A percentile compares a stretch with the other conserved stretches of the same genome.
Evolutionary conservation across 2,113 vertebrate genomes (phyloP).

Genomic region (Pollimyrus isidori): DNA sequence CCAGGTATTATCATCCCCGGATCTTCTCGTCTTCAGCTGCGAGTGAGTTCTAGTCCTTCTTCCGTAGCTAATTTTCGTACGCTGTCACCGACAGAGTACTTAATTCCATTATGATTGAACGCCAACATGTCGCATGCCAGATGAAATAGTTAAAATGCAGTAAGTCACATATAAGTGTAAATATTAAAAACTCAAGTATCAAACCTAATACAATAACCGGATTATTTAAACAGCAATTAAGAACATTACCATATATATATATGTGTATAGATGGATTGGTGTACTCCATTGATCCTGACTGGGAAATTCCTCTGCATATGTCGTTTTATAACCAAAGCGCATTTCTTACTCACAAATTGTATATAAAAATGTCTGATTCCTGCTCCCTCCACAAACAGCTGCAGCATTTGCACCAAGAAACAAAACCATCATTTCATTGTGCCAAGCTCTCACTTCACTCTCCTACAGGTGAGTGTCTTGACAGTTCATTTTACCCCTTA

Average conservation of each 20-base stretch:
- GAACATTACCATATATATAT: too few species aligned
- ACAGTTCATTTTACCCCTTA: constrained; percentile 17
- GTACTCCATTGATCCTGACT: neutral
- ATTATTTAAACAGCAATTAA: neutral
- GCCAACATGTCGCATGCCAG: neutral
- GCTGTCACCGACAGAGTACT: neutral
- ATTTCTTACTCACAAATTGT: neutral
- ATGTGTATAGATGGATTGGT: neutral
- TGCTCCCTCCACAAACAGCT: constrained; percentile 53
- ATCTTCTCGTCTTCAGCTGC: constrained; percentile 87
- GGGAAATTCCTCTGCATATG: neutral
- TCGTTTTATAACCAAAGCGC: neutral
- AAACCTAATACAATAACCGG: neutral
- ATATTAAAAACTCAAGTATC: neutral
- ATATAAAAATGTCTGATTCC: neutral
- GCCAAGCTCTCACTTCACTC: constrained; percentile 72
- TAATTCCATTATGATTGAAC: neutral
- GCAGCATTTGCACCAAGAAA: constrained; percentile 94
- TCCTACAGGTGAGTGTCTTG: constrained; percentile 72
- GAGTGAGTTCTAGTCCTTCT: constrained; percentile 65
- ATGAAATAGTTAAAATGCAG: neutral
- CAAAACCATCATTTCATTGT: constrained; percentile 92
- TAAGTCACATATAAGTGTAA: neutral
- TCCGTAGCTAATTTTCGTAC: neutral
- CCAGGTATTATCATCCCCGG: constrained; percentile 74